A percentile compares a stretch with the other conserved stretches of the same genome.
Conservation (phyloP, 2,797 vertebrate species). For the Menidia menidia region DNA sequence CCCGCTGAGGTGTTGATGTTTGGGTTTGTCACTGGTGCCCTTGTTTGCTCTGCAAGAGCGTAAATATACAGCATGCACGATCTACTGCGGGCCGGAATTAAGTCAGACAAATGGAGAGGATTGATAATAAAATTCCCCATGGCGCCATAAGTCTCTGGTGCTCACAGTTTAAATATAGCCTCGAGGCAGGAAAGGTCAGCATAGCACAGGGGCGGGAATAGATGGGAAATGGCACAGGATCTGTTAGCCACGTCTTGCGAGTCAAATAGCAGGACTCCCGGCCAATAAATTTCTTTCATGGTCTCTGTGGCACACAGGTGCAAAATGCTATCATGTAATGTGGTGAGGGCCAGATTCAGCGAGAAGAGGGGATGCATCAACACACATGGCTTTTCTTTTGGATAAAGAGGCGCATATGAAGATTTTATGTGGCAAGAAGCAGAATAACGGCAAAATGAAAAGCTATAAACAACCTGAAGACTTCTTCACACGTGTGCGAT, state of each 20-base stretch:
- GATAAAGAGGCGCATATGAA: constrained; percentile 14
- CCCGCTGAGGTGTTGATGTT: constrained; percentile 38
- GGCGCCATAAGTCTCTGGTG: constrained; percentile 67
- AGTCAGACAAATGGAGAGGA: constrained; percentile 75
- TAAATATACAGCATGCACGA: constrained; percentile 60
- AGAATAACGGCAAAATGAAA: constrained; percentile 17
- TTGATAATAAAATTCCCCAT: constrained; percentile 75
- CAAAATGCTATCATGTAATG: constrained; percentile 60
- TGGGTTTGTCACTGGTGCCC: constrained; percentile 51
- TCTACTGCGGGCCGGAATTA: constrained; percentile 65
- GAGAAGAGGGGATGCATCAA: constrained; percentile 29
- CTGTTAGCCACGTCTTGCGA: constrained; percentile 65
- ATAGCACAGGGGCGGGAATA: constrained; percentile 57
- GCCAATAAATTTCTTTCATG: constrained; percentile 64
- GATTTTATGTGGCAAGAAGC: constrained; percentile 8
- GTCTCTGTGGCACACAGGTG: constrained; percentile 50
- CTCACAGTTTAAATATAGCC: constrained; percentile 80
- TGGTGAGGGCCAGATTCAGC: constrained; percentile 27
- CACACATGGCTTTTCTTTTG: constrained; percentile 20
- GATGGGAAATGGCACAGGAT: constrained; percentile 70
- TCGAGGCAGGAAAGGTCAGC: constrained; percentile 75
- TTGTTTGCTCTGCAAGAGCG: constrained; percentile 61
- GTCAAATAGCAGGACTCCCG: constrained; percentile 63
- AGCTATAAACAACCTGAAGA: constrained; percentile 16
- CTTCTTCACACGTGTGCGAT: constrained; percentile 17